Base-by-base conservation (phyloP, 2,113 vertebrate genomes). In the Pungitius pungitius region DNA sequence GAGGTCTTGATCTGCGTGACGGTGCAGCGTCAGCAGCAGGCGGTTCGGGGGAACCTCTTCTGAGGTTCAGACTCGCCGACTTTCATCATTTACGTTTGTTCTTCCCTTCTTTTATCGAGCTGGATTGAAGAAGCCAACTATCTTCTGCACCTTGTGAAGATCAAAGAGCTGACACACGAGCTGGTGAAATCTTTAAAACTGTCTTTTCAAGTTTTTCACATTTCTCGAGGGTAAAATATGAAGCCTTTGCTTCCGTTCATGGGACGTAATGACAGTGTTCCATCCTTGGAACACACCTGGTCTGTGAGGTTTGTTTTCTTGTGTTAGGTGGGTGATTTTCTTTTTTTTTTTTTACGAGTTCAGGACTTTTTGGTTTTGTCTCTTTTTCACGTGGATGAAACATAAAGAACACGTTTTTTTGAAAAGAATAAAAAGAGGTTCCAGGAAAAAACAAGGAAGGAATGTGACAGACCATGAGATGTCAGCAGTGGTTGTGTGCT, bases 201-300 rank as follows among this genome's bases (percentile, higher is more conserved):
- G 15, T 24, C n/a, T 78, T 63, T 60, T 33, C 22, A 40, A 24
- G 20, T 30, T 79, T 59, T 70, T 61, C 24, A 8, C 8, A 35
- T 58, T 69, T 63, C 67, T 6, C 5, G 33, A 1, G 33, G 47
- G 43, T n/a, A n/a, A 69, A 15, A 80, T 24, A 20, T 52, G 60
- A 43, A 81, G 57, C 11, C 26, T 72, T 69, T 56, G 20, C 57
- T 76, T 75, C 65, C 20, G 45, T 82, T 85, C 67, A 59, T 13
- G 8, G 42, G 56, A 70, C 54, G 0, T 88, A 85, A 91, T 89
- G 74, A 88, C 75, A 73, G 87, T n/a, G 63, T 76, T 75, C 45
- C 45, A 74, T 66, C 22, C 61, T 13, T 6, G 22, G 37, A 40
- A 65, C 69, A 85, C 87, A 87, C 75, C 87, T 91, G 84, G 80